Percentiles rank a stretch among this genome's conserved stretches.
Evolutionary conservation across 2,113 vertebrate genomes (phyloP).

Genomic region (Acrocephalus arundinaceus): DNA sequence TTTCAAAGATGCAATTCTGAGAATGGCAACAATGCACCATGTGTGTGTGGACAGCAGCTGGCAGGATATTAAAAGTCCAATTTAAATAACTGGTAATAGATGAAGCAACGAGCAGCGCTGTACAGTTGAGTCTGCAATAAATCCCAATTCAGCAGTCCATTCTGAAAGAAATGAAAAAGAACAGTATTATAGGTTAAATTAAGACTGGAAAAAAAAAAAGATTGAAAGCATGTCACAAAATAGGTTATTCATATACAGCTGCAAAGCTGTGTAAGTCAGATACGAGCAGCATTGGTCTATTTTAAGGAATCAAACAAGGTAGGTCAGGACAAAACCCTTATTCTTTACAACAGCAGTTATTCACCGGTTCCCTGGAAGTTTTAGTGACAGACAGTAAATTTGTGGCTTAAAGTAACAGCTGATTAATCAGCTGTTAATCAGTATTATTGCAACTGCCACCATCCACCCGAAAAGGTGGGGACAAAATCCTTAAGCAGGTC

Average conservation of each 20-base stretch:
- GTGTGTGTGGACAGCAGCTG: constrained; percentile 96
- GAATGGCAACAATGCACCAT: constrained; percentile 99
- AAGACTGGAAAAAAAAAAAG: background rate
- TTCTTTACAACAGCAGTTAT: background rate
- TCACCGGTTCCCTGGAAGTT: background rate
- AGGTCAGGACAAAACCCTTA: constrained; percentile 48
- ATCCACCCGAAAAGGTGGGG: background rate
- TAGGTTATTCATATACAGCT: constrained; percentile 56
- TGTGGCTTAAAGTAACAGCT: background rate
- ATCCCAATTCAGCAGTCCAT: constrained; percentile 85
- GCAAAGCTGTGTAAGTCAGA: background rate
- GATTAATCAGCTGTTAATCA: background rate
- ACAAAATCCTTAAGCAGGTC: background rate
- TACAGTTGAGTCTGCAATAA: constrained; percentile 73
- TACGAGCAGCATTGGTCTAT: background rate
- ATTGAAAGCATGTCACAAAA: constrained; percentile 54
- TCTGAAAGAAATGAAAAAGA: constrained; percentile 70
- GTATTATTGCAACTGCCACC: background rate
- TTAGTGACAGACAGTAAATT: background rate
- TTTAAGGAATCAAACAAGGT: constrained; percentile 52
- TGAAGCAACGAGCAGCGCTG: constrained; percentile 66
- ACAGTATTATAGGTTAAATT: constrained; percentile 57
- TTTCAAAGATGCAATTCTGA: constrained; percentile 84
- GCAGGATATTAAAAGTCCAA: constrained; percentile 82
- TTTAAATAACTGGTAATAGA: constrained; percentile 85